Percentiles rank a stretch among this genome's conserved stretches.
Evolutionary conservation across 1,140 invertebrate genomes (phyloP).

Genomic region (Nasonia vitripennis): DNA sequence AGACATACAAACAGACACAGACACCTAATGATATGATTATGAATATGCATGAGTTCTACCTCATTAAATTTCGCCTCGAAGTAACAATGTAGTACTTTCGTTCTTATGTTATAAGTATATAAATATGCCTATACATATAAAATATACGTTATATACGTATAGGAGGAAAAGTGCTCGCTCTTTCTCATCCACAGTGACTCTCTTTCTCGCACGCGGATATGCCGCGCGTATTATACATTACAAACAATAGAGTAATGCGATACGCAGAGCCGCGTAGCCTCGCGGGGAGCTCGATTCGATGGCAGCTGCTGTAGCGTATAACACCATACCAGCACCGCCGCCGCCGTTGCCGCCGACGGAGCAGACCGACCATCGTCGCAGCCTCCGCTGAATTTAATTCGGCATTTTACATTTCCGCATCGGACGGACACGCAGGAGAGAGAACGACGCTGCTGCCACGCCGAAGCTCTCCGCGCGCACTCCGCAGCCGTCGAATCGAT

Average conservation of each 20-base stretch:
- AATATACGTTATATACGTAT: constrained; percentile 48
- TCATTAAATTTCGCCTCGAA: constrained; percentile 55
- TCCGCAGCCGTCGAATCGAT: constrained; percentile 44
- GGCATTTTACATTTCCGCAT: constrained; percentile 51
- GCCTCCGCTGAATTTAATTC: constrained; percentile 39
- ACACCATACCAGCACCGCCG: neutral
- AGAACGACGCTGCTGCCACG: constrained; percentile 20
- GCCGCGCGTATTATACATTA: neutral
- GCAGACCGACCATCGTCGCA: constrained; percentile 6
- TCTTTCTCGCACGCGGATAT: neutral
- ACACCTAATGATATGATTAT: constrained; percentile 46
- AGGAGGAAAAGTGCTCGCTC: constrained; percentile 11
- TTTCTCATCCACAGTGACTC: neutral
- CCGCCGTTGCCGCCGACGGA: neutral
- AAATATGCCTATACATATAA: constrained; percentile 41
- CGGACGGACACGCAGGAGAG: constrained; percentile 1
- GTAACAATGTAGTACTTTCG: constrained; percentile 55
- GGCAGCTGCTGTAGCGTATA: neutral
- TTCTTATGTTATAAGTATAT: constrained; percentile 46
- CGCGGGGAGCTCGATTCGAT: constrained; percentile 15
- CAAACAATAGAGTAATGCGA: neutral
- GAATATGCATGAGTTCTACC: constrained; percentile 54
- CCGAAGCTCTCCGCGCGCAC: constrained; percentile 12
- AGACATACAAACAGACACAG: neutral
- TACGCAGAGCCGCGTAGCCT: neutral